A percentile compares a stretch with the other conserved stretches of the same genome.
Conservation (phyloP, 2,888 invertebrate species). For the Spisula subtruncata region DNA sequence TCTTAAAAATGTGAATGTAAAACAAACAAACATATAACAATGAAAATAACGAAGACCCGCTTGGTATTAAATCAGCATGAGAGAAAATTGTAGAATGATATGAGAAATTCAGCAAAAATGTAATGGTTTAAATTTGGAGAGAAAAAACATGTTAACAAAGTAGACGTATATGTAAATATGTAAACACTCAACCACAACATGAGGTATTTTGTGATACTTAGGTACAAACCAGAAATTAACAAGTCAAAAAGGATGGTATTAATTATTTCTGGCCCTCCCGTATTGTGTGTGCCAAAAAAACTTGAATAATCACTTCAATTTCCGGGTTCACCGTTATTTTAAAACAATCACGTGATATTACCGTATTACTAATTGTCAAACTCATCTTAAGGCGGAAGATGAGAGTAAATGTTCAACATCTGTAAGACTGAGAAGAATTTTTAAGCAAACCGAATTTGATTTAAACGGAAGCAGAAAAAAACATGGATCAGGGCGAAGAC, state of each 20-base stretch:
- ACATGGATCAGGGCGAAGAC: constrained; percentile 5
- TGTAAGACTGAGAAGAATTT: neutral
- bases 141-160: neutral
- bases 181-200: neutral
- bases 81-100: no score
- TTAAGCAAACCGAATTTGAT: neutral
- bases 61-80: no score
- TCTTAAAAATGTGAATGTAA: no score
- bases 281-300: neutral
- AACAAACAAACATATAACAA: no score
- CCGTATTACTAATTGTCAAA: neutral
- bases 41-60: no score
- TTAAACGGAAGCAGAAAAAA: constrained; percentile 39
- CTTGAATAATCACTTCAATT: neutral
- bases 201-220: neutral
- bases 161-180: neutral
- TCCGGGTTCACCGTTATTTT: neutral
- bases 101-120: no score
- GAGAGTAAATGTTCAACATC: neutral
- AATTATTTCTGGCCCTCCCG: neutral
- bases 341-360: neutral
- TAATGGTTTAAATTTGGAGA: no score
- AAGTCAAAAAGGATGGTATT: neutral
- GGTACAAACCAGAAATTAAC: neutral
- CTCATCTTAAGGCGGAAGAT: neutral